A percentile compares a stretch with the other conserved stretches of the same genome.
Conservation (phyloP, 2,888 invertebrate species). For the Papilio elwesi region DNA sequence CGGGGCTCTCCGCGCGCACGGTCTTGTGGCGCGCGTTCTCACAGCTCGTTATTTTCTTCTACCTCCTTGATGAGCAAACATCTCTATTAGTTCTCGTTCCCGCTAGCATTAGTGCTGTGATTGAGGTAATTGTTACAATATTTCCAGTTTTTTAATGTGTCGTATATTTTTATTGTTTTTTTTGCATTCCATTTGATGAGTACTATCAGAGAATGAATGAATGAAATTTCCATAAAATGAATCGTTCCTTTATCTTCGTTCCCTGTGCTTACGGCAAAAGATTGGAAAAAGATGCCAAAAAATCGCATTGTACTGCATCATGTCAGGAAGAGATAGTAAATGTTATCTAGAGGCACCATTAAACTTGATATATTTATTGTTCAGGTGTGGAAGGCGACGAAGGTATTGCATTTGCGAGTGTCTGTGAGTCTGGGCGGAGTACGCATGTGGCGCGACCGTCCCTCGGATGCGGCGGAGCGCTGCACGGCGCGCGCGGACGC, state of each 20-base stretch:
- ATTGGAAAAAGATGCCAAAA: no score
- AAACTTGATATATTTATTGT: slow-evolving; percentile 45
- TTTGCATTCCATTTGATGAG: background rate
- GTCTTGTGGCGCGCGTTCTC: slow-evolving; percentile 98
- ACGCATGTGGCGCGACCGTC: slow-evolving; percentile 72
- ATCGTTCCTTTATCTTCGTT: no score
- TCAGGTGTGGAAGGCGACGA: slow-evolving; percentile 97
- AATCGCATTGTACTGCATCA: no score
- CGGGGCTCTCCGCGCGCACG: slow-evolving; percentile 94
- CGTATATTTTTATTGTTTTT: background rate
- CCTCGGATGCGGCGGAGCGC: slow-evolving; percentile 83
- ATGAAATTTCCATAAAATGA: no score
- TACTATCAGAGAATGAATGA: no score
- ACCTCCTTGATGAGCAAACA: slow-evolving; percentile 95
- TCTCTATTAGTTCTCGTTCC: slow-evolving; percentile 95
- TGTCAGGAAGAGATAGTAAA: no score
- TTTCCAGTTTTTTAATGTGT: background rate
- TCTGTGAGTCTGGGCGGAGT: slow-evolving; percentile 68
- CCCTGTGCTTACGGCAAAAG: no score
- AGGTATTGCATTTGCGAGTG: slow-evolving; percentile 91
- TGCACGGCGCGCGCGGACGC: slow-evolving; percentile 94
- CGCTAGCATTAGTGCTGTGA: slow-evolving; percentile 92
- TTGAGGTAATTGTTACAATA: slow-evolving; percentile 88
- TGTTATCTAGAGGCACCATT: background rate
- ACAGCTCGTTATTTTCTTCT: slow-evolving; percentile 95